These are phyloP conservation scores for Pygoscelis adeliae DNA, from an alignment of 2,113 vertebrate species.

Conservation along the genomic window DNA sequence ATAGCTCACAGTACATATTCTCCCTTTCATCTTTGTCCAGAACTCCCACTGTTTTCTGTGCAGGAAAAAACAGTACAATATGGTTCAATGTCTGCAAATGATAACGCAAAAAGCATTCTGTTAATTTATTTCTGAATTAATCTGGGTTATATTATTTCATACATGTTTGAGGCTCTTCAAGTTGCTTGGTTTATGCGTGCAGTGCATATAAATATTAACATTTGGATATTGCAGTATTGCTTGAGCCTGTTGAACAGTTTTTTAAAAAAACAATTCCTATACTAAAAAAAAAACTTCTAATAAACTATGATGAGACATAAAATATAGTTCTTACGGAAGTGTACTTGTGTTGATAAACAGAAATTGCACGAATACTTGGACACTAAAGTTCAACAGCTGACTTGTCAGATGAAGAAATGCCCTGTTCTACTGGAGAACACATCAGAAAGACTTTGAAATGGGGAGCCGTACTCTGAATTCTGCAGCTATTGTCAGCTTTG, in stretches of 20 bases:
- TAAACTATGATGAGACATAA: background rate
- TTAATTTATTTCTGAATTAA: constrained; percentile 26
- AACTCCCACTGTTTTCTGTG: constrained; percentile 32
- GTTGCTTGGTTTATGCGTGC: background rate
- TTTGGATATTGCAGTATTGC: background rate
- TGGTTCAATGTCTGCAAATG: constrained; percentile 35
- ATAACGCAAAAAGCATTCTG: constrained; percentile 29
- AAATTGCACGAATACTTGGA: background rate
- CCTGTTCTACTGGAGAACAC: background rate
- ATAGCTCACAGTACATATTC: background rate
- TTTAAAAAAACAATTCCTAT: background rate
- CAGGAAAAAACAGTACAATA: constrained; percentile 22
- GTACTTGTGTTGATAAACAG: background rate
- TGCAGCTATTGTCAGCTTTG: background rate
- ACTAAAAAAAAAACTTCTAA: background rate
- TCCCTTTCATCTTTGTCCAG: constrained; percentile 57
- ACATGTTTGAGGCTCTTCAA: background rate
- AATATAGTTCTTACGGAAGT: background rate
- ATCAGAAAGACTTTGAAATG: background rate
- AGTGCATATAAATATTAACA: background rate
- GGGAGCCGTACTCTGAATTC: background rate
- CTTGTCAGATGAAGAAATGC: background rate
- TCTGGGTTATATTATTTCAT: constrained; percentile 23
- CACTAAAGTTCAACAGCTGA: background rate
- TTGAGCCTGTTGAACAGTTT: background rate